Conservation (phyloP, 2,113 vertebrate genomes). For the Leptodactylus fuscus region DNA sequence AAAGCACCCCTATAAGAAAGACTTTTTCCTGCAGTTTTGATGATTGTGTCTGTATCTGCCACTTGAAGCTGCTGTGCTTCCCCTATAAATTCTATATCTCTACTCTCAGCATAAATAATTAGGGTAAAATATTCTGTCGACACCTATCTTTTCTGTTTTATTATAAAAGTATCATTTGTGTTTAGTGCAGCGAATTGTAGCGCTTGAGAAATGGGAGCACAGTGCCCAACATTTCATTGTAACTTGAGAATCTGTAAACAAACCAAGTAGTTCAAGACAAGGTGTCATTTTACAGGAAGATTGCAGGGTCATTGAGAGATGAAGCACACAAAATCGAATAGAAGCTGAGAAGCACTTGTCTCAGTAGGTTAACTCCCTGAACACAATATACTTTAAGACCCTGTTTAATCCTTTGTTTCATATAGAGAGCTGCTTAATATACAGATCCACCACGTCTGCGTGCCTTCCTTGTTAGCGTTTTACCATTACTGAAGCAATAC, state of each 20-base stretch:
- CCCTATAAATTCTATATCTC: too few relatives aligned
- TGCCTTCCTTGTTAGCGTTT: too few relatives aligned
- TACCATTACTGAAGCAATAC: too few relatives aligned
- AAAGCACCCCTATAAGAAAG: too few relatives aligned
- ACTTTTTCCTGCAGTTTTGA: too few relatives aligned
- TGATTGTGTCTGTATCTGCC: too few relatives aligned
- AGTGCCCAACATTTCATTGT: background rate
- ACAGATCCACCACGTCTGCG: too few relatives aligned
- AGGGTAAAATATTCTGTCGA: background rate
- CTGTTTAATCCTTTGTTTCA: background rate
- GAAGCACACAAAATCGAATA: background rate
- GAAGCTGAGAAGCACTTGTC: too few relatives aligned
- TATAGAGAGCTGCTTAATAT: background rate
- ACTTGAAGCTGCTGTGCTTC: too few relatives aligned
- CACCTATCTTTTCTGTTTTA: background rate
- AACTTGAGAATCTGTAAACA: background rate
- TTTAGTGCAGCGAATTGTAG: background rate
- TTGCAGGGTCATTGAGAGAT: background rate
- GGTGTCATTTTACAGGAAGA: background rate
- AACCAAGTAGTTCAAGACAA: background rate
- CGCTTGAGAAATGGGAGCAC: background rate
- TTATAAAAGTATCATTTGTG: background rate
- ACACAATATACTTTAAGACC: background rate
- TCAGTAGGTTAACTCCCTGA: too few relatives aligned
- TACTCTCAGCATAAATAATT: background rate